A percentile compares a stretch with the other conserved stretches of the same genome.
Conservation (phyloP, 2,888 invertebrate species). For the Leptothorax acervorum region DNA sequence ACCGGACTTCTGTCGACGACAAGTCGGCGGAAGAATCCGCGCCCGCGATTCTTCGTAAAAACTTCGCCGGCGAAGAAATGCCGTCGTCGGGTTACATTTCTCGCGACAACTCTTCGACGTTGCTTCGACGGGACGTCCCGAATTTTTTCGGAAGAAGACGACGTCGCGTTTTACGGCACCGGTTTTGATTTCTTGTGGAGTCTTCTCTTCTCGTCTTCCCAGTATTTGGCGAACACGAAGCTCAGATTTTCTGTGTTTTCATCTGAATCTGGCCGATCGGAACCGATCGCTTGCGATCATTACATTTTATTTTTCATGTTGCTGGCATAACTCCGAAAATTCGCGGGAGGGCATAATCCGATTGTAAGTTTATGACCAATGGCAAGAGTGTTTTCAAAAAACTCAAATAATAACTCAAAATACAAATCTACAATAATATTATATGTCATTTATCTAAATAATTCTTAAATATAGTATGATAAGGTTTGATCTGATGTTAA, state of each 20-base stretch:
- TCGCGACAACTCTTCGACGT: background rate
- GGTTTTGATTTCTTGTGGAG: slow-evolving; percentile 35
- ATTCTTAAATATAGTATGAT: too few relatives aligned
- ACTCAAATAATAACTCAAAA: background rate
- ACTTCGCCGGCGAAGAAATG: slow-evolving; percentile 44
- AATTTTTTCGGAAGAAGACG: slow-evolving; percentile 28
- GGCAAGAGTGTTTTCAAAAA: background rate
- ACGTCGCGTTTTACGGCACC: slow-evolving; percentile 23
- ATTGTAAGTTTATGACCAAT: background rate
- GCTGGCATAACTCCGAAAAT: background rate
- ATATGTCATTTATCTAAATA: too few relatives aligned
- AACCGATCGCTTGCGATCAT: slow-evolving; percentile 7
- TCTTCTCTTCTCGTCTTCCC: background rate
- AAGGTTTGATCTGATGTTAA: too few relatives aligned
- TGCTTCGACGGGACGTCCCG: slow-evolving; percentile 8
- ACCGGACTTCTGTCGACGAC: slow-evolving; percentile 56
- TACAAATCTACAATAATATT: background rate
- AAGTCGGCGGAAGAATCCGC: slow-evolving; percentile 37
- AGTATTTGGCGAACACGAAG: background rate
- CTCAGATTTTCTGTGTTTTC: slow-evolving; percentile 26
- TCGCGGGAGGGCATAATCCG: background rate
- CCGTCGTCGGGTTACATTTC: slow-evolving; percentile 18
- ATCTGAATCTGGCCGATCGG: slow-evolving; percentile 6
- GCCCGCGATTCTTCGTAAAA: slow-evolving; percentile 52
- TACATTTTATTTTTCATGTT: slow-evolving; percentile 28